Evolutionary conservation across 2,797 vertebrate species (phyloP).

Genomic region (Hydrocynus forskahlii): DNA sequence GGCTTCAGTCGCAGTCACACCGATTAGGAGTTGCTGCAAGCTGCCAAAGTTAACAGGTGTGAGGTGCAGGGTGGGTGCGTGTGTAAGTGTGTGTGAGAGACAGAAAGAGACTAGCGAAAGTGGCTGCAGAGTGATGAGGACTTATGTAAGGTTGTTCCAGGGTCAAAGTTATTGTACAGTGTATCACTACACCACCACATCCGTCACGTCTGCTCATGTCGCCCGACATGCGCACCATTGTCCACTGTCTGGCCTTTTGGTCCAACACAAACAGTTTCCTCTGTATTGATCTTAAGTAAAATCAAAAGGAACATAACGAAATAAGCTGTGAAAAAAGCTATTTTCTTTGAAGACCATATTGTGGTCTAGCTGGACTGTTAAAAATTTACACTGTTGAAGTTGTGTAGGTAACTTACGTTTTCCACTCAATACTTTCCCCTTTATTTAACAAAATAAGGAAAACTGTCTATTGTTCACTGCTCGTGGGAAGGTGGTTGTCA

Average conservation of each 20-base stretch:
- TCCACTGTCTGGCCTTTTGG: background rate
- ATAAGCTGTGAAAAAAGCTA: background rate
- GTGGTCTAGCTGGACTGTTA: no score
- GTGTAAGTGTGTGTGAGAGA: slow-evolving; percentile 25
- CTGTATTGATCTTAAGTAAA: background rate
- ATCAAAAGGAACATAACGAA: background rate
- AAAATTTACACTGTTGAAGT: background rate
- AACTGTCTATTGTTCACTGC: slow-evolving; percentile 26
- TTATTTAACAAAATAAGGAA: slow-evolving; percentile 24
- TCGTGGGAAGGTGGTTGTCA: slow-evolving; percentile 31
- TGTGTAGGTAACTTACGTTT: background rate
- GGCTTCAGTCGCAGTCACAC: slow-evolving; percentile 49
- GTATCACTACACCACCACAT: slow-evolving; percentile 5
- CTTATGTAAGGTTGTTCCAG: slow-evolving; percentile 35
- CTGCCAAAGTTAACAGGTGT: slow-evolving; percentile 54
- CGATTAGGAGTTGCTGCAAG: slow-evolving; percentile 37
- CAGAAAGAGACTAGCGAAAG: slow-evolving; percentile 37
- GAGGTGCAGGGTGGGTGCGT: slow-evolving; percentile 21
- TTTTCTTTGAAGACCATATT: background rate
- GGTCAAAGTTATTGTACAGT: slow-evolving; percentile 12
- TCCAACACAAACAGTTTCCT: background rate
- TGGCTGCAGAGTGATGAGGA: slow-evolving; percentile 45
- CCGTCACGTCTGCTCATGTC: slow-evolving; percentile 18
- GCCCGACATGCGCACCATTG: background rate
- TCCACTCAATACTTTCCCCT: slow-evolving; percentile 17